Evolutionary conservation across 1,140 invertebrate species (phyloP), one percentile per base, ranked within the genome.

Genomic region (Platyscapa corneri): DNA sequence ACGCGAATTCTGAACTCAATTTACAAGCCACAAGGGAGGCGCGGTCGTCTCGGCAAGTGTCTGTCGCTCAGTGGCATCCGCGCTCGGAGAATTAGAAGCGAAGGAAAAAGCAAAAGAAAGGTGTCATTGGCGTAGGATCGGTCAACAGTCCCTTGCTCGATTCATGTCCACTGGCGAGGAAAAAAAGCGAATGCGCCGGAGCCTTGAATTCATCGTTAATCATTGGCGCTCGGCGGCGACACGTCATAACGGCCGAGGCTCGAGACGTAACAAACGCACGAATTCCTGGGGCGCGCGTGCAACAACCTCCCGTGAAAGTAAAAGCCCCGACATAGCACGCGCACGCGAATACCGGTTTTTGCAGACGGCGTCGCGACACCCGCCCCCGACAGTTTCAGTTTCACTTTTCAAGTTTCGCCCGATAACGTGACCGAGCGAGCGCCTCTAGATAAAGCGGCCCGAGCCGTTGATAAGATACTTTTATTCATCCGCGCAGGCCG

Each of bases 121-220:
- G 18, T 12, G 67, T 37, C 32, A 37, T 60, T 27, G 56, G 67
- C 18, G 67, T 30, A 70, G 30, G 0, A 70, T 37, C 37, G 70
- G 70, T 42, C 32, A 39, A 83, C 39, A 39, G 20, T 60, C 37
- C 70, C 3, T 18, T 7, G 23, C 34, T 34, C 32, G 12, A 46
- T 18, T 3, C 0, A 14, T n/a, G 67, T 20, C 67, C 0, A 32
- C 16, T 8, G 34, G 23, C 39, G 56, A 64, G 39, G 10, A 27
- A 56, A n/a, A 76, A 34, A 37, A 78, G 27, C 37, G 12, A 46
- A n/a, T 10, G 42, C 39, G 3, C 0, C 16, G 32, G n/a, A 67
- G 46, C 42, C 46, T 67, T 65, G 74, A 65, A 30, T 83, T 46
- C 27, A 30, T 75, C 72, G n/a, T 56, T 82, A 74, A 82, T 82